phyloP scores from a whole-genome alignment of 2,888 invertebrate genomes.

The Chrysotoxum bicinctum region DNA sequence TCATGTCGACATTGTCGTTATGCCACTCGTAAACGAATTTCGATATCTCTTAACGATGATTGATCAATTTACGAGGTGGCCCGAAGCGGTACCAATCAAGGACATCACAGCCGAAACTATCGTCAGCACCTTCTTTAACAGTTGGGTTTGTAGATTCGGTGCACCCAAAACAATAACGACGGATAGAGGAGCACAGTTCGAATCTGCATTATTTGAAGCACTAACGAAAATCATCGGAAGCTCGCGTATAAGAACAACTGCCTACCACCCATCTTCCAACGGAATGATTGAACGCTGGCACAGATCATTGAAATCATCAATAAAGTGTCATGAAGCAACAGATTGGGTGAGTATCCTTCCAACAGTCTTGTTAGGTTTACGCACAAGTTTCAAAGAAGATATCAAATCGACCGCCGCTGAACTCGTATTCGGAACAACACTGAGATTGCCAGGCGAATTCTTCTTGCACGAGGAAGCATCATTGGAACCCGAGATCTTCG shows the following conservation, averaged over 20 bases:
- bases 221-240: conserved; percentile 1
- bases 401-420: conserved; percentile 74
- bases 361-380: conserved; percentile 74
- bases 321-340: neutral
- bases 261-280: conserved; percentile 20
- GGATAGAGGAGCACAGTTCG: too few relatives aligned
- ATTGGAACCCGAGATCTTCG: neutral
- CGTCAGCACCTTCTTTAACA: too few relatives aligned
- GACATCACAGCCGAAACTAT: too few relatives aligned
- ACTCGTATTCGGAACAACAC: conserved; percentile 26
- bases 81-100: too few relatives aligned
- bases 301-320: too few relatives aligned
- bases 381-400: too few relatives aligned
- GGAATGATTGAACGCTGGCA: too few relatives aligned
- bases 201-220: neutral
- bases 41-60: conserved; percentile 38
- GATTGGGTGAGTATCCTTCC: conserved; percentile 22
- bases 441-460: conserved; percentile 33
- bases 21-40: too few relatives aligned
- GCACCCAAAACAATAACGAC: conserved; percentile 3
- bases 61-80: too few relatives aligned
- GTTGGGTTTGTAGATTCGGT: conserved; percentile 17
- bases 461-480: conserved; percentile 14
- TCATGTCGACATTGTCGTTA: conserved; percentile 13
- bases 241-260: conserved; percentile 10